Evolutionary conservation across 2,888 invertebrate species (phyloP).

Genomic region (Amblyjoppa proteus): DNA sequence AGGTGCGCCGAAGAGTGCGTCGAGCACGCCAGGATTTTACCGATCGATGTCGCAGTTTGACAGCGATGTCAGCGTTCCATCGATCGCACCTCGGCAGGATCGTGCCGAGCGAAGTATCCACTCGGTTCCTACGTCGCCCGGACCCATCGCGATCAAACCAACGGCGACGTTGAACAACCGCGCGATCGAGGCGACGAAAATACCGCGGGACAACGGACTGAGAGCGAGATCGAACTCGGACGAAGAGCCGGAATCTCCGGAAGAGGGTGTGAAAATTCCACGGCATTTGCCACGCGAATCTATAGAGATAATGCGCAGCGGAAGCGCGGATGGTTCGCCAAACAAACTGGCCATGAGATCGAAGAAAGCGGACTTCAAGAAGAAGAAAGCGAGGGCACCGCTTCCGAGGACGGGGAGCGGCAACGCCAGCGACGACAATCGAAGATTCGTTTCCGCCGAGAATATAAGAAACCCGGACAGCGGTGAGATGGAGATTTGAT

Average conservation of each 20-base stretch:
- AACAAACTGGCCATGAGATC: constrained; percentile 47
- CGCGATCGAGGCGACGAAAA: constrained; percentile 3
- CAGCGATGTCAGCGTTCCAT: constrained; percentile 38
- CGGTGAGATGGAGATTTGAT: constrained; percentile 73
- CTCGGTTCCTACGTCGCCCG: constrained; percentile 31
- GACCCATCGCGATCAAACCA: constrained; percentile 36
- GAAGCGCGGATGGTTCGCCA: constrained; percentile 41
- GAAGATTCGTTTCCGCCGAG: constrained; percentile 21
- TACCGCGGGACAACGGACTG: constrained; percentile 11
- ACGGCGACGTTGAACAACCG: constrained; percentile 33
- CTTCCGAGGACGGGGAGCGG: constrained; percentile 43
- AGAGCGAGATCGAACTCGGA: background rate
- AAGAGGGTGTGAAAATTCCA: constrained; percentile 31
- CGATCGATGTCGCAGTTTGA: constrained; percentile 70
- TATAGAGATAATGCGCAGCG: constrained; percentile 54
- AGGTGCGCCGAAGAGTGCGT: constrained; percentile 53
- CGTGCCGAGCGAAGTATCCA: background rate
- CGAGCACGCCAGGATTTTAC: constrained; percentile 72
- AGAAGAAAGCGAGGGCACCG: constrained; percentile 70
- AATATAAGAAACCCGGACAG: constrained; percentile 48
- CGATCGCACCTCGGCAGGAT: constrained; percentile 20
- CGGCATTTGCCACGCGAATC: constrained; percentile 65
- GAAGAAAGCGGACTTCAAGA: constrained; percentile 66
- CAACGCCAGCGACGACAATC: constrained; percentile 22
- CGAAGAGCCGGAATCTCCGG: constrained; percentile 40